Percentiles rank a stretch among this genome's conserved stretches.
Conservation (phyloP, 2,797 vertebrate genomes). For the Perodicticus potto region DNA sequence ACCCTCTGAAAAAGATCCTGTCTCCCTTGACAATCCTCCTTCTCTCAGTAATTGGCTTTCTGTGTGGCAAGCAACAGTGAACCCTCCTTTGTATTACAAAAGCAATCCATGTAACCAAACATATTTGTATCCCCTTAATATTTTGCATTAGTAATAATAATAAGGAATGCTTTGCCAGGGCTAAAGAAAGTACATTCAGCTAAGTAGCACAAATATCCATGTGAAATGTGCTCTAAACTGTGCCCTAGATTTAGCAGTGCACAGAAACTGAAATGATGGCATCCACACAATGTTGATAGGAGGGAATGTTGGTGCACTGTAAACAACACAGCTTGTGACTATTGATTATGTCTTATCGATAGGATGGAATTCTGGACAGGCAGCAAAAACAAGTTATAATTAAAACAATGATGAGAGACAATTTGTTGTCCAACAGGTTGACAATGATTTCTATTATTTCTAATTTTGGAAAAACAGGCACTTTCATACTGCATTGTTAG, state of each 20-base stretch:
- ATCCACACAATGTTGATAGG: neutral
- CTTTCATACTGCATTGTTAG: neutral
- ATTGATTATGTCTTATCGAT: neutral
- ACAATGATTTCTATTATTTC: neutral
- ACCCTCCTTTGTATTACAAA: too few species aligned
- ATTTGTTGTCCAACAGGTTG: neutral
- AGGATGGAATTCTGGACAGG: neutral
- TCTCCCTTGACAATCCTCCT: too few species aligned
- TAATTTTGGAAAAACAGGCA: neutral
- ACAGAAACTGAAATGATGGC: neutral
- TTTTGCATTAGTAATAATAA: too few species aligned
- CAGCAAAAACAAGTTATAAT: neutral
- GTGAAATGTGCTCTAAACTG: neutral
- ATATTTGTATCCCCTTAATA: too few species aligned
- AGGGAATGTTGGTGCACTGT: neutral
- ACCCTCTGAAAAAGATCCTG: too few species aligned
- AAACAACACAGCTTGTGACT: neutral
- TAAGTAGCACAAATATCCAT: neutral
- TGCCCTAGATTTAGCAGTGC: neutral
- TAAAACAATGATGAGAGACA: neutral
- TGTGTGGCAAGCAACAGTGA: too few species aligned
- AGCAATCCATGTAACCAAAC: too few species aligned
- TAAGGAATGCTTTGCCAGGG: neutral
- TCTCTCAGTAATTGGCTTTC: too few species aligned
- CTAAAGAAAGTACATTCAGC: neutral